These are phyloP conservation scores for Dicerorhinus sumatrensis DNA, from an alignment of 2,113 vertebrate species.

Conservation along the genomic window DNA sequence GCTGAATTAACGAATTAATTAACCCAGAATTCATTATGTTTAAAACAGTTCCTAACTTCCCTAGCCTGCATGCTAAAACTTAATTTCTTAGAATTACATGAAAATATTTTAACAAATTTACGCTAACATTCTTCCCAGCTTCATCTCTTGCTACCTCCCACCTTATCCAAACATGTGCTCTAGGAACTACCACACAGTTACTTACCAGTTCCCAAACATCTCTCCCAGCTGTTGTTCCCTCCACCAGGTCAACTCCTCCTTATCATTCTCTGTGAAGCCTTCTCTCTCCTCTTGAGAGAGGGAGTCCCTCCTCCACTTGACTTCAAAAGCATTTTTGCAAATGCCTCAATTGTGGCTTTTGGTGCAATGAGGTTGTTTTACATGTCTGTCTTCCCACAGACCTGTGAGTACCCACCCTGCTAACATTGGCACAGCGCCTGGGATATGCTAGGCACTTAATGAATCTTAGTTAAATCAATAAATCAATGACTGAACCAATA, in stretches of 20 bases:
- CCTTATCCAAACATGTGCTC: background rate
- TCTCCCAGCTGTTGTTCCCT: background rate
- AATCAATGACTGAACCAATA: background rate
- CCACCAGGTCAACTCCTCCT: background rate
- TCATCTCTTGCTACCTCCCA: background rate
- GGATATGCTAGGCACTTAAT: background rate
- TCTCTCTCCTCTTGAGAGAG: background rate
- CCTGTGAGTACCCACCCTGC: background rate
- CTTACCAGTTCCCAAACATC: background rate
- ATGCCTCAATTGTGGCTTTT: background rate
- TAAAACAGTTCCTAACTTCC: constrained; percentile 23
- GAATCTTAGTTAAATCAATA: constrained; percentile 28
- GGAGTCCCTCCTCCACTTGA: background rate
- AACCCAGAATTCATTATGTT: background rate
- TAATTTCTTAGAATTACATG: background rate
- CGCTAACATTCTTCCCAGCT: background rate
- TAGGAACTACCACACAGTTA: background rate
- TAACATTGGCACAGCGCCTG: background rate
- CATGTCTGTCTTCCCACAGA: background rate
- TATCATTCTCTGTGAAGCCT: background rate
- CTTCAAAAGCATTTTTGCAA: constrained; percentile 12
- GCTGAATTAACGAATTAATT: background rate
- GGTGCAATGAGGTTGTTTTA: background rate
- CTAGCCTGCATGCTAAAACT: background rate
- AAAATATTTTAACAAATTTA: background rate